These are phyloP conservation scores for Cyprinodon diabolis DNA, from an alignment of 2,797 vertebrate species.

Conservation along the genomic window DNA sequence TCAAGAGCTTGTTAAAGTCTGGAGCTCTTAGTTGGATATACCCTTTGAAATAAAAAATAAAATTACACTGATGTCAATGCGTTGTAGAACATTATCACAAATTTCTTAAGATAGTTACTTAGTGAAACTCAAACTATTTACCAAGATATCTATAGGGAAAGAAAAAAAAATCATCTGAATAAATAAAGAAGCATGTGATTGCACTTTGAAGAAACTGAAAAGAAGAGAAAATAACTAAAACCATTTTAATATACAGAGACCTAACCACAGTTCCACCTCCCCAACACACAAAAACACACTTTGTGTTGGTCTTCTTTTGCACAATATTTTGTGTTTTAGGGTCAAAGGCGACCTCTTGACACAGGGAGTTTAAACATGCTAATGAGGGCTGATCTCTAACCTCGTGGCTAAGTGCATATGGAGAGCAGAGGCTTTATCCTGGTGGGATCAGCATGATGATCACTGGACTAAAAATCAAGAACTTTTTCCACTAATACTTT, in stretches of 20 bases:
- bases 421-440: constrained; percentile 48
- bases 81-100: not conserved
- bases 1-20: not conserved
- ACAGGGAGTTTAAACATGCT: constrained; percentile 76
- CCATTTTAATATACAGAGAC: constrained; percentile 6
- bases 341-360: constrained; percentile 79
- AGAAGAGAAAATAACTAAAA: not conserved
- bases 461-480: constrained; percentile 40
- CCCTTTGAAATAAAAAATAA: not conserved
- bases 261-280: constrained; percentile 18
- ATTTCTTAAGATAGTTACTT: not conserved
- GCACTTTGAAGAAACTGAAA: not conserved
- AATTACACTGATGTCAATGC: not conserved
- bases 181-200: not conserved
- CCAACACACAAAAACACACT: constrained; percentile 48
- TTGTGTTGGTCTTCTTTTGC: constrained; percentile 65
- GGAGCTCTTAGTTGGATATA: not conserved
- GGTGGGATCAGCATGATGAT: constrained; percentile 61
- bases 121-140: no score
- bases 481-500: constrained; percentile 29
- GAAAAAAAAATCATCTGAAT: no score
- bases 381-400: constrained; percentile 77
- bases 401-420: constrained; percentile 70
- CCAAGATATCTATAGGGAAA: no score
- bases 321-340: constrained; percentile 65